Evolutionary conservation across 2,797 vertebrate genomes (phyloP).

Genomic region (Spea hammondii): DNA sequence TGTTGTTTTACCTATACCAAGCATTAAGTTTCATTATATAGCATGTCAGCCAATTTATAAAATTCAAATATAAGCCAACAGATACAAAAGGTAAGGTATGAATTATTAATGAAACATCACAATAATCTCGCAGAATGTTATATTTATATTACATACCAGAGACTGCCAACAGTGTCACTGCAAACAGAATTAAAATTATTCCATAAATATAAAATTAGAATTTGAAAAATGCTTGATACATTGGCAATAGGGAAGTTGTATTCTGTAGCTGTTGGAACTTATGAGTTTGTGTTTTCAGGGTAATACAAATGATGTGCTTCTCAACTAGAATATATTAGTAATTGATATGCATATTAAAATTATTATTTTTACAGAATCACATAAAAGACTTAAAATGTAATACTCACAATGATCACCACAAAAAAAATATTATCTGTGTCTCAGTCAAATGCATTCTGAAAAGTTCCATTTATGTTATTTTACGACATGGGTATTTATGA

Average conservation of each 20-base stretch:
- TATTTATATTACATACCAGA: not conserved
- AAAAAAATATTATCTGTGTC: too few relatives aligned
- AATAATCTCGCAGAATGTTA: not conserved
- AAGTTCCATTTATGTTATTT: too few relatives aligned
- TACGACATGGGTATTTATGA: too few relatives aligned
- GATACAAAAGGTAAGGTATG: too few relatives aligned
- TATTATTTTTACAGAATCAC: not conserved
- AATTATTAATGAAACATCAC: too few relatives aligned
- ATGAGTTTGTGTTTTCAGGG: conserved; percentile 17
- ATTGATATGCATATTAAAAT: conserved; percentile 19
- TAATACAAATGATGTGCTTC: not conserved
- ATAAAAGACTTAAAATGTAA: too few relatives aligned
- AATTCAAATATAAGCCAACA: too few relatives aligned
- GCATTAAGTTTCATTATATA: too few relatives aligned
- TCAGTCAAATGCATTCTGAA: too few relatives aligned
- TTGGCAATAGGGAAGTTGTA: conserved; percentile 10
- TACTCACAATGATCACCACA: too few relatives aligned
- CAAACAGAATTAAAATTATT: conserved; percentile 30
- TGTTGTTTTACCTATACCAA: too few relatives aligned
- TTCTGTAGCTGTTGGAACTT: not conserved
- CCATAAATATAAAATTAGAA: conserved; percentile 40
- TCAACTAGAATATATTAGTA: conserved; percentile 25
- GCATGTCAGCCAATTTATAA: too few relatives aligned
- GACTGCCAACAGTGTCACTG: conserved; percentile 12
- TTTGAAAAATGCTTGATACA: conserved; percentile 3